Conservation (phyloP, 64 coral and sea anemone species). For the Montipora efflorescens region DNA sequence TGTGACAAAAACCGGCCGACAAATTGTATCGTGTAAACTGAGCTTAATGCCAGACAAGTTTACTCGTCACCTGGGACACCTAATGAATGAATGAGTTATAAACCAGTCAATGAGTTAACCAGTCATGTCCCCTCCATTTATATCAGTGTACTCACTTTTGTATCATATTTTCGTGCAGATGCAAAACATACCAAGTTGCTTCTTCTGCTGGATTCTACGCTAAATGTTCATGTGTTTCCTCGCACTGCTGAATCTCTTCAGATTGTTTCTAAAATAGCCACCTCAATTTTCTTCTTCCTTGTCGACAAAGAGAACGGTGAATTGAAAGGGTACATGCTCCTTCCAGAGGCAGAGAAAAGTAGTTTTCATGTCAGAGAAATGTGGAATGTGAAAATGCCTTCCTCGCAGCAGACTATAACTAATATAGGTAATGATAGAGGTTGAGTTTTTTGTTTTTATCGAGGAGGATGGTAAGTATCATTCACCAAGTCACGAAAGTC, state of each 20-base stretch:
- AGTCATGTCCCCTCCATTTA: too few relatives aligned
- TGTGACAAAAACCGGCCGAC: too few relatives aligned
- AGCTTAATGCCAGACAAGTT: too few relatives aligned
- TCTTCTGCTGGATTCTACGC: conserved; percentile 85
- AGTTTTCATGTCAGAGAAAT: conserved; percentile 74
- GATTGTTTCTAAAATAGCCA: conserved; percentile 66
- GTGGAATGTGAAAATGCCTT: conserved; percentile 94
- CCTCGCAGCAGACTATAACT: conserved; percentile 83
- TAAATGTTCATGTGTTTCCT: conserved; percentile 89
- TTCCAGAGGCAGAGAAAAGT: conserved; percentile 42
- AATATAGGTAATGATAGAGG: conserved; percentile 61
- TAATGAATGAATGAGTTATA: too few relatives aligned
- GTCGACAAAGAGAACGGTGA: conserved; percentile 64
- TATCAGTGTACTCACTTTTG: too few relatives aligned
- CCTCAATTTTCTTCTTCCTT: conserved; percentile 85
- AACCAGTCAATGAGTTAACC: too few relatives aligned
- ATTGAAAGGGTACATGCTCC: conserved; percentile 83
- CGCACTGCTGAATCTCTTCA: conserved; percentile 76
- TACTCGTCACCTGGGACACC: too few relatives aligned
- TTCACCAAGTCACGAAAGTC: too few relatives aligned
- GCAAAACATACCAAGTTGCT: conserved; percentile 92
- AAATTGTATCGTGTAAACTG: too few relatives aligned
- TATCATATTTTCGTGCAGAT: conserved; percentile 56
- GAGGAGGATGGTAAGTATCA: neutral
- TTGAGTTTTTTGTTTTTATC: neutral